A percentile compares a stretch with the other conserved stretches of the same genome.
These are phyloP conservation scores for Chouioia cunea DNA, from an alignment of 2,888 invertebrate species.

Conservation along the genomic window DNA sequence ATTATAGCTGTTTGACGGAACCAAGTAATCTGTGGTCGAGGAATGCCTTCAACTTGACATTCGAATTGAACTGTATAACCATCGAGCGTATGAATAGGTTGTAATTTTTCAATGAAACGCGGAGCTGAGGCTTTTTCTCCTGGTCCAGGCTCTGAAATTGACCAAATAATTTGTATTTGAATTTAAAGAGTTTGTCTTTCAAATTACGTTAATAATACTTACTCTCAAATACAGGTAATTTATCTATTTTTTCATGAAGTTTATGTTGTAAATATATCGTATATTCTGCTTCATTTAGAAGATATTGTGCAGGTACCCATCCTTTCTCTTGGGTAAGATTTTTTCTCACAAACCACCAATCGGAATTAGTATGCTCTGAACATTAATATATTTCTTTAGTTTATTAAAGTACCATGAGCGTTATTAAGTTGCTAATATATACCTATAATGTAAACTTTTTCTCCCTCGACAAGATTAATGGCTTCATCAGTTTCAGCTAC, in stretches of 20 bases:
- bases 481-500: constrained; percentile 90
- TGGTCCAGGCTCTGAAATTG: constrained; percentile 78
- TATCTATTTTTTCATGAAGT: constrained; percentile 91
- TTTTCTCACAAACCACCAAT: constrained; percentile 95
- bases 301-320: constrained; percentile 91
- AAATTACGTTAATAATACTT: constrained; percentile 67
- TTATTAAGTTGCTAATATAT: constrained; percentile 51
- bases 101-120: constrained; percentile 85
- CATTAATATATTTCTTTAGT: not conserved
- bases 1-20: constrained; percentile 94
- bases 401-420: not conserved
- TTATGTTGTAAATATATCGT: constrained; percentile 88
- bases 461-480: constrained; percentile 90
- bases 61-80: constrained; percentile 96
- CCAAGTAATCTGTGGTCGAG: constrained; percentile 97
- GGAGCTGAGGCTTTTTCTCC: constrained; percentile 86
- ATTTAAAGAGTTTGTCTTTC: not conserved
- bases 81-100: constrained; percentile 88
- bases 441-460: constrained; percentile 87
- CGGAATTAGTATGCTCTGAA: constrained; percentile 83
- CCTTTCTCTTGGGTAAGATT: constrained; percentile 91
- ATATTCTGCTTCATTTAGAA: constrained; percentile 86
- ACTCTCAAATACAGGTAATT: constrained; percentile 93
- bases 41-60: constrained; percentile 95
- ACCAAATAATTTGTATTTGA: constrained; percentile 1